phyloP scores from a whole-genome alignment of 2,113 vertebrate genomes.

The Lontra canadensis region DNA sequence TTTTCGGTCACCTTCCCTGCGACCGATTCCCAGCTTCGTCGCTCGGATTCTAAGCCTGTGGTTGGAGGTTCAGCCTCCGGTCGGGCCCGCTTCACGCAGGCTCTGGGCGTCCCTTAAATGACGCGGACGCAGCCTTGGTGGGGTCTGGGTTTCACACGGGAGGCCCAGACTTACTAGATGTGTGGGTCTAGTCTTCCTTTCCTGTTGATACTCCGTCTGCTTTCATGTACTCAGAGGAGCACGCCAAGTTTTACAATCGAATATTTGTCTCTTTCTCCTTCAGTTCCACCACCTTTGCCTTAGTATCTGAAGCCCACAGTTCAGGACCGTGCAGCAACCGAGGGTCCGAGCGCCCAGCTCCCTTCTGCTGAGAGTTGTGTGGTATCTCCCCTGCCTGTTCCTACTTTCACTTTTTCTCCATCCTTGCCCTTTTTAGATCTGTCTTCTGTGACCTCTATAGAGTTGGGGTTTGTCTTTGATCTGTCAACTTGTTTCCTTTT shows the following conservation, averaged over 20 bases:
- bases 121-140: fast-evolving
- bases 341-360: too few relatives aligned
- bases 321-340: fast-evolving
- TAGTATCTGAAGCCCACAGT: background rate
- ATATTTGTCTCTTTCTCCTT: background rate
- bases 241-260: background rate
- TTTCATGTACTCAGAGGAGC: background rate
- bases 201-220: background rate
- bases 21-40: background rate
- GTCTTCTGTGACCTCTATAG: background rate
- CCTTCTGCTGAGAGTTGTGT: too few relatives aligned
- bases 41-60: background rate
- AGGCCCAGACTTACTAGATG: background rate
- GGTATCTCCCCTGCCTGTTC: background rate
- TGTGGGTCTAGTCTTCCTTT: background rate
- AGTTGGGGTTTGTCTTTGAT: background rate
- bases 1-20: background rate
- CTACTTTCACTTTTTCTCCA: background rate
- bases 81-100: background rate
- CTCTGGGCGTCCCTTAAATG: background rate
- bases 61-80: background rate
- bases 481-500: background rate
- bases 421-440: background rate
- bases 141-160: background rate
- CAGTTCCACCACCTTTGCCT: background rate